A percentile compares a stretch with the other conserved stretches of the same genome.
Evolutionary conservation across 2,113 vertebrate genomes (phyloP).

Genomic region (Physeter macrocephalus): DNA sequence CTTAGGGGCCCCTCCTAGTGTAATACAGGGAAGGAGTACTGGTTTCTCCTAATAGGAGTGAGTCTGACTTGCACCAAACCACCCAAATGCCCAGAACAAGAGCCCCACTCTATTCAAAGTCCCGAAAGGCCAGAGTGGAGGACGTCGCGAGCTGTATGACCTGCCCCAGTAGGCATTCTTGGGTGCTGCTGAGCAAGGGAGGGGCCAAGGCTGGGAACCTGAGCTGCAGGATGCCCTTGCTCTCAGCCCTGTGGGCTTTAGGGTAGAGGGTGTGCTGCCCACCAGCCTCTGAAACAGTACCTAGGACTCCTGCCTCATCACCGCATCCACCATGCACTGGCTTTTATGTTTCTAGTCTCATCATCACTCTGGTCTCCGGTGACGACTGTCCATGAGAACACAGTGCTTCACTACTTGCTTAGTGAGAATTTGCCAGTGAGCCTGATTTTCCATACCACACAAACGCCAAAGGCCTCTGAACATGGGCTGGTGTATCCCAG

Average conservation of each 20-base stretch:
- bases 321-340: too few species aligned
- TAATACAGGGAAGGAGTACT: neutral
- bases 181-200: neutral
- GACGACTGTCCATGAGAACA: too few species aligned
- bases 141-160: accelerated
- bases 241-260: neutral
- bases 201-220: too few species aligned
- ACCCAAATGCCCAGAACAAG: neutral
- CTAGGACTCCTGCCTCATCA: neutral
- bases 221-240: neutral
- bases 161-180: neutral
- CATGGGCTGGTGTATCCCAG: neutral
- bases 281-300: neutral
- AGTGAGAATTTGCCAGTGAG: neutral
- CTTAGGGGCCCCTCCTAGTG: neutral
- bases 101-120: neutral
- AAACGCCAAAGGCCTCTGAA: neutral
- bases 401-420: too few species aligned
- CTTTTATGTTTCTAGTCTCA: neutral
- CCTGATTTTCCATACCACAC: neutral
- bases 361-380: neutral
- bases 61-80: neutral
- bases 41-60: neutral
- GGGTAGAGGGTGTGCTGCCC: neutral
- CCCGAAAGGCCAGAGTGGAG: neutral